Evolutionary conservation across 2,888 invertebrate genomes (phyloP).

Genomic region (Pharmacophagus antenor): DNA sequence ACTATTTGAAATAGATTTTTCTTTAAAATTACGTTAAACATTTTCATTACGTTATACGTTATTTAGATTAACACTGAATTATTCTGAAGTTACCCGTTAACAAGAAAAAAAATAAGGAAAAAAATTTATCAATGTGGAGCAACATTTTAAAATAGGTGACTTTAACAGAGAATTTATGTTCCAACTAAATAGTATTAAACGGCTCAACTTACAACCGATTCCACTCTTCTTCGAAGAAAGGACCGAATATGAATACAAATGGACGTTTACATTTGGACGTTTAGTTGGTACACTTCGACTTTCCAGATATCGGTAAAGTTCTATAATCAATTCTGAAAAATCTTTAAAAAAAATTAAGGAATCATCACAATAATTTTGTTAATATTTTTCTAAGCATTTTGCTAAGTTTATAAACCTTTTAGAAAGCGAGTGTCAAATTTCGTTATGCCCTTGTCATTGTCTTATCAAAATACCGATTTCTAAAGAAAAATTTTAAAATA

Average conservation of each 20-base stretch:
- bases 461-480: neutral
- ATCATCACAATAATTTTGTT: too few species aligned
- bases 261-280: too few species aligned
- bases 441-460: too few species aligned
- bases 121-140: neutral
- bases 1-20: slow-evolving; percentile 34
- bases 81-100: too few species aligned
- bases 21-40: slow-evolving; percentile 12
- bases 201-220: neutral
- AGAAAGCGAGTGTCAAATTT: too few species aligned
- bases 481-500: neutral
- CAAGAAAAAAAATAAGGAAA: too few species aligned
- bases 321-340: too few species aligned
- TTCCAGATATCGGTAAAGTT: too few species aligned
- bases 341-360: too few species aligned
- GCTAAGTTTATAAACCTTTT: too few species aligned
- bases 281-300: too few species aligned
- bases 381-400: too few species aligned
- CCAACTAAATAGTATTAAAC: neutral
- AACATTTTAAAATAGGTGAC: neutral
- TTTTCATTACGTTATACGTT: neutral
- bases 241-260: neutral
- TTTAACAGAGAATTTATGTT: neutral
- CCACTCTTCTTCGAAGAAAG: neutral
- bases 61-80: neutral